These are phyloP conservation scores for Parasteatoda lunata DNA, from an alignment of 2,888 invertebrate genomes.

Conservation along the genomic window DNA sequence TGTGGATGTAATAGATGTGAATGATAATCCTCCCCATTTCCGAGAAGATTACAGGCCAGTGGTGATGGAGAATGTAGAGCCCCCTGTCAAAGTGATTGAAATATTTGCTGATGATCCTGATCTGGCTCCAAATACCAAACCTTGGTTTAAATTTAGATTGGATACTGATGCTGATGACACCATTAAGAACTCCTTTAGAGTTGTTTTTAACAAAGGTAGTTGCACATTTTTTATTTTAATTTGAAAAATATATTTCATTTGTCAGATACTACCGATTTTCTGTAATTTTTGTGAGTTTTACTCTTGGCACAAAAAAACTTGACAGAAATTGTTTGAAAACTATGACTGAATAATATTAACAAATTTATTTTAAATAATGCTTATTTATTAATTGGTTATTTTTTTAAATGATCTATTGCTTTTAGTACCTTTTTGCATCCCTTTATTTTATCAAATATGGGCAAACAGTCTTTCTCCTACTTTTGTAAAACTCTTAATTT, in stretches of 20 bases:
- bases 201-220: slow-evolving; percentile 60
- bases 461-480: too few species aligned
- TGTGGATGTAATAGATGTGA: slow-evolving; percentile 72
- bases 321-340: too few species aligned
- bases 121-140: slow-evolving; percentile 80
- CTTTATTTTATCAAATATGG: too few species aligned
- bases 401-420: too few species aligned
- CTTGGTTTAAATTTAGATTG: slow-evolving; percentile 86
- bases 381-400: too few species aligned
- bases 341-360: too few species aligned
- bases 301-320: too few species aligned
- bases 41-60: slow-evolving; percentile 71
- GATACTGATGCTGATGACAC: slow-evolving; percentile 76
- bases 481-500: too few species aligned
- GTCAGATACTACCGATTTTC: neutral
- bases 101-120: slow-evolving; percentile 70
- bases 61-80: slow-evolving; percentile 73
- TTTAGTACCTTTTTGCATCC: too few species aligned
- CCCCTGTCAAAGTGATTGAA: slow-evolving; percentile 71
- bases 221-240: neutral
- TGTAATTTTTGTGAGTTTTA: too few species aligned
- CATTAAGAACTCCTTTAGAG: slow-evolving; percentile 61
- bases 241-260: neutral
- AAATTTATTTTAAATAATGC: too few species aligned
- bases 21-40: slow-evolving; percentile 72